Evolutionary conservation across 2,113 vertebrate species (phyloP).

Genomic region (Chunga burmeisteri): DNA sequence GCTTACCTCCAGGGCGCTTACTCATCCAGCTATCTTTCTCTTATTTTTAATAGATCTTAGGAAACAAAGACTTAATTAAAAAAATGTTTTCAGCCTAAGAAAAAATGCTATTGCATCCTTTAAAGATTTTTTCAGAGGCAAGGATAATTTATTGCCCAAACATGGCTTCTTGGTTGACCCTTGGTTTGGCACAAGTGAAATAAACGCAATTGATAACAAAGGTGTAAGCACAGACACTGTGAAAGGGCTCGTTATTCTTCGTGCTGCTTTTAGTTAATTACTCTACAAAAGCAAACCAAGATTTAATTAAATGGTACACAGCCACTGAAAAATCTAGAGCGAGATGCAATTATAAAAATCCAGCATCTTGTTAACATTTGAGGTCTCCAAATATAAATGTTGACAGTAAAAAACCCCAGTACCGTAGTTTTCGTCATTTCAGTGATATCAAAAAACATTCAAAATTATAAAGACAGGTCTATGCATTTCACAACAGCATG

Average conservation of each 20-base stretch:
- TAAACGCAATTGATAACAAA: background rate
- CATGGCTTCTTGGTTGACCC: background rate
- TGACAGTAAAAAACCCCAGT: background rate
- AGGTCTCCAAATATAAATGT: background rate
- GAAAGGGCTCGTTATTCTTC: background rate
- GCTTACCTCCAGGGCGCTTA: background rate
- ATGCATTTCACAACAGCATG: background rate
- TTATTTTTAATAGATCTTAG: background rate
- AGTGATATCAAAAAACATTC: background rate
- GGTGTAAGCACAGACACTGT: background rate
- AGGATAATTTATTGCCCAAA: background rate
- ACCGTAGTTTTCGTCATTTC: background rate
- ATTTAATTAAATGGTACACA: background rate
- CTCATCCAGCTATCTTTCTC: background rate
- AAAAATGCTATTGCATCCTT: background rate
- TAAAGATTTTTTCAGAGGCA: background rate
- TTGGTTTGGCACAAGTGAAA: background rate
- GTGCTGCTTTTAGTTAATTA: background rate
- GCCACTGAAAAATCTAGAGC: background rate
- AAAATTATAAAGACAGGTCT: background rate
- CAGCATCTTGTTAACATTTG: background rate
- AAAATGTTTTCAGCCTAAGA: background rate
- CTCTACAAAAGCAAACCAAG: background rate
- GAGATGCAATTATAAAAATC: background rate
- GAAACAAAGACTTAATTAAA: background rate